Base-by-base conservation (phyloP, 2,888 invertebrate genomes). In the Folsomia manolachei region DNA sequence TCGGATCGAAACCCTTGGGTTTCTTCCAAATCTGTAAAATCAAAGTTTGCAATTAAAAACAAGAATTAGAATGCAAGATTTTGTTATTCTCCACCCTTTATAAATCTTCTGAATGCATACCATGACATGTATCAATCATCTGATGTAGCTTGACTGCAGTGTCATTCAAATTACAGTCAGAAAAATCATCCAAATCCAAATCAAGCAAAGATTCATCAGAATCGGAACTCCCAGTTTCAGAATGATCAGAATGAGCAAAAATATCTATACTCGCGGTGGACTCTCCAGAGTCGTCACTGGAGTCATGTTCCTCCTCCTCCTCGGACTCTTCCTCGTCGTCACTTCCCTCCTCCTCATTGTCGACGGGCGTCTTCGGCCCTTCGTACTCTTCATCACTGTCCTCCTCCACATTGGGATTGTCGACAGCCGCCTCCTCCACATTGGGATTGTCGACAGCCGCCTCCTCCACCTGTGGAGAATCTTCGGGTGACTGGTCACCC, bases 11-110 rank as follows among this genome's bases (percentile, higher is more conserved):
- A 63, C n/a, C 63, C 63, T 63, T 63, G 63, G 1, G 25, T 63
- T 2, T 63, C 63, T 2, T 63, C 63, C 63, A 63, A 27, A 4
- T 63, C 63, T 63, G 27, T 19, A 56, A 56, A 56, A 56, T 56
- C 7, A 56, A 56, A 56, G 56, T 19, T 19, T 19, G 56, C 56
- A 56, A 14, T 56, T 56, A 7, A 56, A 56, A 11, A 51, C 9
- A 51, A 51, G n/a, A n/a, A n/a, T n/a, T n/a, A n/a, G n/a, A n/a
- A n/a, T n/a, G n/a, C n/a, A n/a, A n/a, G n/a, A n/a, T n/a, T n/a
- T n/a, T n/a, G n/a, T n/a, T n/a, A n/a, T n/a, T n/a, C n/a, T 39
- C 39, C 39, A 39, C 39, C 14, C 39, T 39, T 14, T 39, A 39
- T 9, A 39, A 39, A 9, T n/a, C 4, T 39, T 39, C 14, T 39